Percentiles rank a stretch among this genome's conserved stretches.
phyloP scores from a whole-genome alignment of 2,888 invertebrate genomes.

The Sinopyrophorus schimmeli region DNA sequence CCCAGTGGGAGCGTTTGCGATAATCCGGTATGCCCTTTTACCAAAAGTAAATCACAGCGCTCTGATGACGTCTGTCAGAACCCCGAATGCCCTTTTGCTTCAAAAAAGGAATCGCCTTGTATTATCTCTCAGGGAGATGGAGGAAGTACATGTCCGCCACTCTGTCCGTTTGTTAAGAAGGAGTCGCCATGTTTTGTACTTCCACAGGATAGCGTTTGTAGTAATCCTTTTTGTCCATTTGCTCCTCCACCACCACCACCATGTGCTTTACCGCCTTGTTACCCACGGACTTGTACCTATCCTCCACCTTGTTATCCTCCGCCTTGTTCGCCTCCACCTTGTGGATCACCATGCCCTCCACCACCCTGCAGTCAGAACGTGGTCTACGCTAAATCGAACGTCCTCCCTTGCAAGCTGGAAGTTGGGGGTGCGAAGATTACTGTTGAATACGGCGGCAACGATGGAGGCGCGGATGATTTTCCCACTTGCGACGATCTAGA shows the following conservation, averaged over 20 bases:
- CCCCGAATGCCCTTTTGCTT: slow-evolving; percentile 28
- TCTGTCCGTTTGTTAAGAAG: slow-evolving; percentile 26
- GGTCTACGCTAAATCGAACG: too few species aligned
- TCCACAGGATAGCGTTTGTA: slow-evolving; percentile 5
- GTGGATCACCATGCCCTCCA: too few species aligned
- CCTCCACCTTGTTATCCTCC: too few species aligned
- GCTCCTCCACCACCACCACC: not conserved
- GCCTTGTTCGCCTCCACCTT: too few species aligned
- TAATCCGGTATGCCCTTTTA: slow-evolving; percentile 21
- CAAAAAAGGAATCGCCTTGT: slow-evolving; percentile 1
- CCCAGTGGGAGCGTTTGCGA: slow-evolving; percentile 1
- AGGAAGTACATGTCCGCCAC: slow-evolving; percentile 25
- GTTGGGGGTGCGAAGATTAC: slow-evolving; percentile 4
- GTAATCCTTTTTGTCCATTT: slow-evolving; percentile 26
- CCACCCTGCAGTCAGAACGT: too few species aligned
- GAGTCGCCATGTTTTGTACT: not conserved
- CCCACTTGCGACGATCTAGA: not conserved
- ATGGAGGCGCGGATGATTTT: not conserved
- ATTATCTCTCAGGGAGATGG: too few species aligned
- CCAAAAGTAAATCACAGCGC: not conserved
- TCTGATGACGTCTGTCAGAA: not conserved
- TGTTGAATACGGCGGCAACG: not conserved
- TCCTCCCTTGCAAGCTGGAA: not conserved
- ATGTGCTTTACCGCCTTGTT: too few species aligned
- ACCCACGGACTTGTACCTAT: too few species aligned